Conservation (phyloP, 2,888 invertebrate species). For the Zeuzera pyrina region DNA sequence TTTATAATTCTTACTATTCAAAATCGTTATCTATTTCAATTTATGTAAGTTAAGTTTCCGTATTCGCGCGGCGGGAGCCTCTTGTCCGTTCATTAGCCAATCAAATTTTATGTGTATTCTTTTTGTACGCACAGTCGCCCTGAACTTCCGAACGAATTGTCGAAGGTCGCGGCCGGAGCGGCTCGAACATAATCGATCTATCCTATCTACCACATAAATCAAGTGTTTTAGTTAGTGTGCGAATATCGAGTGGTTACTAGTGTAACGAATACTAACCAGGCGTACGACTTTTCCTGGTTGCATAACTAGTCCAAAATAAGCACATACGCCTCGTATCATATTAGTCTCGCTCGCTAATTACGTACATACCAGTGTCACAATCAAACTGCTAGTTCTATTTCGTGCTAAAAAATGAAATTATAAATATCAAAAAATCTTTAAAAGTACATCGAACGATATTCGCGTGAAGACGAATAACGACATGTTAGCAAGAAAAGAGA, state of each 20-base stretch:
- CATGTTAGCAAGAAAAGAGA: neutral
- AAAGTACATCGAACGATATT: neutral
- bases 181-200: constrained; percentile 46
- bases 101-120: constrained; percentile 14
- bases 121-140: constrained; percentile 27
- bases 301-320: constrained; percentile 53
- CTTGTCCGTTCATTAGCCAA: neutral
- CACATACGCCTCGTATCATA: constrained; percentile 36
- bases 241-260: constrained; percentile 36
- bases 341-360: too few species aligned
- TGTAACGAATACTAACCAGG: constrained; percentile 31
- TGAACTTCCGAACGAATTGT: constrained; percentile 63
- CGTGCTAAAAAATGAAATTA: too few species aligned
- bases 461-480: neutral
- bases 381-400: too few species aligned
- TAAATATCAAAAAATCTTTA: neutral
- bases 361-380: too few species aligned
- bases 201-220: constrained; percentile 40
- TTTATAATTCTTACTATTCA: too few species aligned
- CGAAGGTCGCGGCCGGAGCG: constrained; percentile 46
- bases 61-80: too few species aligned
- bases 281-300: constrained; percentile 59
- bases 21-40: too few species aligned
- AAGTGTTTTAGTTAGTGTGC: constrained; percentile 40
- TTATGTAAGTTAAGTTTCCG: too few species aligned